Evolutionary conservation across 1,140 invertebrate species (phyloP), one percentile per base, ranked within the genome.

Genomic region (Tenebrio molitor): DNA sequence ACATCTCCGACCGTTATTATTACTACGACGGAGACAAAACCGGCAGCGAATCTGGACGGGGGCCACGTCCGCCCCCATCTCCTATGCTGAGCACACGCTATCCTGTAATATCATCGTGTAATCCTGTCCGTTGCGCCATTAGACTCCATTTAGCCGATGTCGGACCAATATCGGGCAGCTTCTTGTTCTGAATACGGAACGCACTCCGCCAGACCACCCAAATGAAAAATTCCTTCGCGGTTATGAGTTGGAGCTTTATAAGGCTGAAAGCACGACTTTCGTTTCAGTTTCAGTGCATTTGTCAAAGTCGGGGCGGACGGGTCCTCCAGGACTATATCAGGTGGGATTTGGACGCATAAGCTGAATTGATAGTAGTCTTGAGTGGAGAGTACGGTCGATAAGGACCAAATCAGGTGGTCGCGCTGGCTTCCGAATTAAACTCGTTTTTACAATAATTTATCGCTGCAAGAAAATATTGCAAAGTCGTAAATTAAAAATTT

Each of bases 91-190:
- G 36, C 64, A 66, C 64, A 66, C 36, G 41, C 64, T 17, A 21
- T 21, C 36, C 17, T n/a, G 25, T 66, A 66, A 66, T 66, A 66
- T 66, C 64, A 42, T 66, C 64, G 16, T 66, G 64, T 66, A 66
- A 66, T 66, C 36, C 64, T 66, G 64, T 66, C 64, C 64, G 64
- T 44, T 44, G 64, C 36, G 19, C 64, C 64, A 65, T 65, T 65
- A 65, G 62, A 65, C 62, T 65, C 62, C 62, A 66, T 66, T 66
- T 66, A 66, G 64, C 39, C 25, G 64, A 66, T 66, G 64, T 66
- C 21, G 36, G 64, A 14, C 64, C 64, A 66, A 66, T 66, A 66
- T 66, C 64, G 36, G 19, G 17, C 21, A 14, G 23, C 12, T 66
- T 19, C 64, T 66, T 33, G 36, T 42, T 66, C 34, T 66, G 64